phyloP scores from a whole-genome alignment of 1,140 invertebrate genomes.

The Paraescarpia echinospica region DNA sequence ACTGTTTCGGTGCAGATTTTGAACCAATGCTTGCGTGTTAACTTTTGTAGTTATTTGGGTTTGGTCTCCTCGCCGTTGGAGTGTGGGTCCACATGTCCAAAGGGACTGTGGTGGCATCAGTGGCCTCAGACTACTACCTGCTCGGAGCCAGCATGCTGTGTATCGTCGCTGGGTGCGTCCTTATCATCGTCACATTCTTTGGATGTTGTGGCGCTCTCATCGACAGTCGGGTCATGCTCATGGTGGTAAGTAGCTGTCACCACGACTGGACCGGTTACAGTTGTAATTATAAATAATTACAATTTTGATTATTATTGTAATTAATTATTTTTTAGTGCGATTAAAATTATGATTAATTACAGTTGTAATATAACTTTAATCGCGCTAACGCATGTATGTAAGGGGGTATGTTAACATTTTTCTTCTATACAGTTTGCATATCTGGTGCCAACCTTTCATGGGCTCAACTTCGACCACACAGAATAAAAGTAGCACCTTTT shows the following conservation, averaged over 20 bases:
- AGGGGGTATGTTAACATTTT: too few species aligned
- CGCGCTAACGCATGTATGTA: too few species aligned
- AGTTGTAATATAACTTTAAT: too few species aligned
- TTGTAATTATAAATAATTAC: neutral
- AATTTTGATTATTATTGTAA: too few species aligned
- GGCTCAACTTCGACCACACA: too few species aligned
- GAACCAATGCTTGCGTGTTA: too few species aligned
- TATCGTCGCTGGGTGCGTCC: slow-evolving; percentile 81
- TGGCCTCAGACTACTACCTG: slow-evolving; percentile 49
- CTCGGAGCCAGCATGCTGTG: slow-evolving; percentile 88
- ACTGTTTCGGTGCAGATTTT: too few species aligned
- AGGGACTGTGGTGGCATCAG: slow-evolving; percentile 1
- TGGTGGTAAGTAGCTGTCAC: slow-evolving; percentile 70
- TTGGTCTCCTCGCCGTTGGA: slow-evolving; percentile 20
- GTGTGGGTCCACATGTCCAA: slow-evolving; percentile 21
- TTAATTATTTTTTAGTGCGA: too few species aligned
- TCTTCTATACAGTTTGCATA: too few species aligned
- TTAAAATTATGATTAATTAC: too few species aligned
- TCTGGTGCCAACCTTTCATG: too few species aligned
- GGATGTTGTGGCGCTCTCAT: slow-evolving; percentile 86
- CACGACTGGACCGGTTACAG: neutral
- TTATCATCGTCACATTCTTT: slow-evolving; percentile 88
- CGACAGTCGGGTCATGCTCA: slow-evolving; percentile 88
- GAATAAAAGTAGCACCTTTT: too few species aligned
- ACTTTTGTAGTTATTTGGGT: slow-evolving; percentile 22